Evolutionary conservation across 2,888 invertebrate genomes (phyloP).

Genomic region (Lasioglossum vierecki): DNA sequence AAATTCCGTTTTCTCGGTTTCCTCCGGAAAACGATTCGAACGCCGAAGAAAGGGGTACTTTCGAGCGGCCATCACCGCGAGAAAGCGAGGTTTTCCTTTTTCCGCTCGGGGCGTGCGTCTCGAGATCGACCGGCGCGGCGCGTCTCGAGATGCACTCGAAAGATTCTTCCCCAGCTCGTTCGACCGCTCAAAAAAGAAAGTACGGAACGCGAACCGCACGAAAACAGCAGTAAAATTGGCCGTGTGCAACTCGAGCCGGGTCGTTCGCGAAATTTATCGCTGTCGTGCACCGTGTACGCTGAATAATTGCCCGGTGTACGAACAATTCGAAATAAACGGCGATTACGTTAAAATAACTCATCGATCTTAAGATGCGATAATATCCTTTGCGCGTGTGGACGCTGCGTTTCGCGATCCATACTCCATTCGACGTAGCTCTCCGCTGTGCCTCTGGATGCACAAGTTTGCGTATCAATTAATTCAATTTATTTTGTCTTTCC

Average conservation of each 20-base stretch:
- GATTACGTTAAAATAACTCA: neutral
- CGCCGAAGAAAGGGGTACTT: conserved; percentile 4
- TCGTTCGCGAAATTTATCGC: conserved; percentile 77
- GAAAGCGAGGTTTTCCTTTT: neutral
- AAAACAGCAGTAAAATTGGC: conserved; percentile 78
- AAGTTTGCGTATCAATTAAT: no score
- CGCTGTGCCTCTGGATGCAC: no score
- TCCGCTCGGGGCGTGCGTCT: conserved; percentile 16
- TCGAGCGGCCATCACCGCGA: neutral
- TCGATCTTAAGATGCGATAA: no score
- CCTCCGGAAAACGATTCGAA: neutral
- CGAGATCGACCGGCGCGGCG: conserved; percentile 28
- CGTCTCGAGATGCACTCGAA: conserved; percentile 17
- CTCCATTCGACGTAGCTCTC: no score
- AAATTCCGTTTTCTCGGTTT: conserved; percentile 26
- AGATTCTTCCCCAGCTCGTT: conserved; percentile 18
- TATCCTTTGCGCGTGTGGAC: no score
- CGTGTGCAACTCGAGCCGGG: conserved; percentile 70
- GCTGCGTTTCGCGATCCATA: no score
- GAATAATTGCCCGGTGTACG: conserved; percentile 49
- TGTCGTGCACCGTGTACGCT: conserved; percentile 76
- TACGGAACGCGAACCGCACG: conserved; percentile 58
- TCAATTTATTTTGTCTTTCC: no score
- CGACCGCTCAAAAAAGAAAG: conserved; percentile 35
- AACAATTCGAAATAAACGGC: neutral